These are phyloP conservation scores for Drosophila ustulata DNA, from an alignment of 2,888 invertebrate genomes.

Conservation along the genomic window DNA sequence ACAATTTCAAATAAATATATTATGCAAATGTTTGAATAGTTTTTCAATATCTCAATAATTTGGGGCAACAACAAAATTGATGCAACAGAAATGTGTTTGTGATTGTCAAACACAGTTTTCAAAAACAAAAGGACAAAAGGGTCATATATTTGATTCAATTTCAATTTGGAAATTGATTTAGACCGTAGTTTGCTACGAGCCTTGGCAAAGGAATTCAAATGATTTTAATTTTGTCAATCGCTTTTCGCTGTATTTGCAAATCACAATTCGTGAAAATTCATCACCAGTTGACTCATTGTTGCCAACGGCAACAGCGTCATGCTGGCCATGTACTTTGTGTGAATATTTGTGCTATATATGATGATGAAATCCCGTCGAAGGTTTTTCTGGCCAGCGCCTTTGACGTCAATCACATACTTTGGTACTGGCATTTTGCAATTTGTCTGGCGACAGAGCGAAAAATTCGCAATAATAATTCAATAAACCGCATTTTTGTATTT, in stretches of 20 bases:
- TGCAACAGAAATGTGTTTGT: too few relatives aligned
- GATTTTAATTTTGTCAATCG: slow-evolving; percentile 8
- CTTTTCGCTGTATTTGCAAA: slow-evolving; percentile 10
- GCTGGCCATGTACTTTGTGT: not conserved
- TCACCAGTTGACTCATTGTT: slow-evolving; percentile 12
- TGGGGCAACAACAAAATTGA: too few relatives aligned
- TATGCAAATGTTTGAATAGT: too few relatives aligned
- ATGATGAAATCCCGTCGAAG: not conserved
- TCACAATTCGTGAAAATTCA: slow-evolving; percentile 16
- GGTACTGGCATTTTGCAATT: slow-evolving; percentile 49
- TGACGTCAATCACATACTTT: slow-evolving; percentile 59
- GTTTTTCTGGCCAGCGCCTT: slow-evolving; percentile 19
- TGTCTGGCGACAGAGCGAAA: slow-evolving; percentile 15
- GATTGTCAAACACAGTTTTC: not conserved
- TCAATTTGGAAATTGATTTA: not conserved
- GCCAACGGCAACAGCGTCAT: not conserved
- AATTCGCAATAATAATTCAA: slow-evolving; percentile 47
- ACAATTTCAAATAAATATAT: too few relatives aligned
- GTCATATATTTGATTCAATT: not conserved
- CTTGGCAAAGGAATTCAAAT: slow-evolving; percentile 3
- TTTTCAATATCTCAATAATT: too few relatives aligned
- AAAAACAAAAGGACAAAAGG: not conserved
- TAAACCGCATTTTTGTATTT: slow-evolving; percentile 45
- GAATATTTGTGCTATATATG: not conserved
- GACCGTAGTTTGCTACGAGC: not conserved